Evolutionary conservation across 2,797 vertebrate species (phyloP), one percentile per base, ranked within the genome.

Genomic region (Leptatherina wallacei): DNA sequence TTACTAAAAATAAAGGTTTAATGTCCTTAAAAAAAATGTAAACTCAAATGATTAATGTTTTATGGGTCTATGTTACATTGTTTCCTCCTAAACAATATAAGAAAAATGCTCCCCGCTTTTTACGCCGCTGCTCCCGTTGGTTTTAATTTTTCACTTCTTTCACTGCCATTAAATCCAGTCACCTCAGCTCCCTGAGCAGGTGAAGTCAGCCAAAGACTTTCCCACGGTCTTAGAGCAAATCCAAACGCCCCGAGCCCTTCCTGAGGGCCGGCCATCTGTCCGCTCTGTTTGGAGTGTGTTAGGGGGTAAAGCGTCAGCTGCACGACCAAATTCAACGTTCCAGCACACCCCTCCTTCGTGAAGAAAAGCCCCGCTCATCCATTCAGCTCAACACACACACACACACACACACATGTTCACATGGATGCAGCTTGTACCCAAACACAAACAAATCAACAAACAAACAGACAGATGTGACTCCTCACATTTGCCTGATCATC

Each of bases 171-270:
- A 94, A 94, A 94, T 94, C 93, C 93, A 78, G 88, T 91, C 89
- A 90, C 92, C 88, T 86, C 87, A 69, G 90, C 69, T 91, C 91
- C 82, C 86, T 61, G 83, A 94, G 94, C 94, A 95, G 94, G 94
- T 94, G 94, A 95, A 95, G 89, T 93, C 91, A 93, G 92, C 90
- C 93, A 85, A 85, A 94, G 93, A 92, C 92, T 94, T 95, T 95
- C 95, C 94, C 95, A 95, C 94, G 94, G 92, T 95, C 93, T 90
- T 80, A 82, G 88, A 90, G 91, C 89, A 94, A 93, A 94, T 92
- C 92, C 91, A 85, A 86, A 81, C 81, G 91, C 93, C 90, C 94
- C 88, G 63, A 94, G 92, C 92, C 88, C 89, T 92, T 92, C 90
- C 91, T 88, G 88, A 91, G 92, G 92, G 92, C 88, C 90, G 83